Evolutionary conservation across 2,797 vertebrate species (phyloP), one percentile per base, ranked within the genome.

Genomic region (Micropoecilia bifurca): DNA sequence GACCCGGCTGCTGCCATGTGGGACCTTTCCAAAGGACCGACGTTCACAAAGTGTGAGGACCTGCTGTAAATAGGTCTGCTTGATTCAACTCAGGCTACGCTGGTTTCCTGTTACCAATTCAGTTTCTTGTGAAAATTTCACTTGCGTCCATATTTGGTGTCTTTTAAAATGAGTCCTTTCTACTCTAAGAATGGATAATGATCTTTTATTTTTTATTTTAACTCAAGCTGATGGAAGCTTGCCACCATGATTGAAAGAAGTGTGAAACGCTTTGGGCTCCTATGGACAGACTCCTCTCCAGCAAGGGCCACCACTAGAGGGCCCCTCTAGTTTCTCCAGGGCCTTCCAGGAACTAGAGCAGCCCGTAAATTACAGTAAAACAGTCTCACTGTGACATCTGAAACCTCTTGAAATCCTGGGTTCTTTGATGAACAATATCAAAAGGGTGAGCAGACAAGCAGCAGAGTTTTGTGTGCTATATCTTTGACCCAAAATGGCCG

Each of bases 351-450:
- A 46, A 46, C 46, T 16, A 46, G 87, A 89, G 81, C 36, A 80
- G 41, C 82, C 81, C 83, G 88, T 84, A 79, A 13, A 61, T 73
- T 82, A 77, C 36, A 71, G 25, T 79, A 78, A 77, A 78, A 88
- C 46, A 82, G 79, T 86, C 43, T 63, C 78, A 73, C 79, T 75
- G 12, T 80, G 25, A 66, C 79, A 78, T 25, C 22, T 82, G 80
- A 83, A 76, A 80, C 85, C 81, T 75, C 71, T 80, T 91, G 79
- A 89, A 73, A 82, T 87, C 79, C 39, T 83, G 77, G 72, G 83
- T 91, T 83, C 74, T 87, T 85, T 39, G 77, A 82, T 80, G 83
- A 84, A 88, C 85, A 90, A 53, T 50, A 74, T 50, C 39, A 82
- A 47, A 48, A 71, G 55, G 1, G 16, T 18, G 16, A 47, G 16